Base-by-base conservation (phyloP, 2,888 invertebrate genomes). In the Amphipyra berbera region DNA sequence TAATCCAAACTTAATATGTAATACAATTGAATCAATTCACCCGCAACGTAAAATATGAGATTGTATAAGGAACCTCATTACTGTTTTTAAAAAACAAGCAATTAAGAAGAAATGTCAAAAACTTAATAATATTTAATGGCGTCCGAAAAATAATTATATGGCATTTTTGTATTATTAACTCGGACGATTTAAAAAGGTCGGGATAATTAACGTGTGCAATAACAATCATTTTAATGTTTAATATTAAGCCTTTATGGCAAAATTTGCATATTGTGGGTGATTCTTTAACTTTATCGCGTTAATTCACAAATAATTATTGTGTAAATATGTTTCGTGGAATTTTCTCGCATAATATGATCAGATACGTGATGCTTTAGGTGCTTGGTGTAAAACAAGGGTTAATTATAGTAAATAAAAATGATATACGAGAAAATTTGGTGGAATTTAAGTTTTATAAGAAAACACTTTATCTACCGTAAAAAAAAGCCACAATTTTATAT, bases 181-280 rank as follows among this genome's bases (percentile, higher is more conserved):
- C 77, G 80, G 78, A 78, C 81, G 82, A 81, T 84, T 88, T 85
- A 87, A 89, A 89, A 90, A 92, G 92, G 92, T 91, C 89, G 84
- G 70, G 85, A 88, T 90, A 92, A 93, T 93, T 93, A 93, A 92
- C 87, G 87, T 88, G 84, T 74, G 85, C 83, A 90, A 90, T 89
- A 90, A 89, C 86, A 87, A 88, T 88, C 82, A 82, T 78, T 84
- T 84, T 88, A 88, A 89, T 85, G 88, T 84, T 80, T 82, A 82
- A 84, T 83, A 82, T 82, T 82, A 85, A 84, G 82, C 82, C 73
- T 88, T 88, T 88, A 88, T 81, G 85, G 82, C 64, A 72, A 80
- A 81, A 87, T 89, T 88, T 87, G 86, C 89, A 88, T 90, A 81
- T 77, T 73, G 82, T 83, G 78, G n/a, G 79, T 75, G 81, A 82